A percentile compares a stretch with the other conserved stretches of the same genome.
These are phyloP conservation scores for Strix occidentalis DNA, from an alignment of 2,797 vertebrate species.

Conservation along the genomic window DNA sequence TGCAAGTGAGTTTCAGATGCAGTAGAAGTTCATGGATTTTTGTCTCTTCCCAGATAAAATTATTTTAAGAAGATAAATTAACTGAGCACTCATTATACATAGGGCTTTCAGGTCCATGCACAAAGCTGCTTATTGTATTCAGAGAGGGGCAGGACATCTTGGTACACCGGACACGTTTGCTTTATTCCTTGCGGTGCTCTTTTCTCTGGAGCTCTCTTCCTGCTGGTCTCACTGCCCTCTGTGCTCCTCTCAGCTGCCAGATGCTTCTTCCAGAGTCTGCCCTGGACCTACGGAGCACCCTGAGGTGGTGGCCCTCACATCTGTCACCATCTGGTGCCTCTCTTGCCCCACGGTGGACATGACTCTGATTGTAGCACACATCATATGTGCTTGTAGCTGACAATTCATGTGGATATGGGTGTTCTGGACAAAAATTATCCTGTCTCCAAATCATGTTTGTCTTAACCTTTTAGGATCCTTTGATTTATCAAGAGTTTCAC, in stretches of 20 bases:
- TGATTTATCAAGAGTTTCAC: neutral
- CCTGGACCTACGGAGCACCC: neutral
- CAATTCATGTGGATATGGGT: neutral
- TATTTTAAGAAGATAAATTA: neutral
- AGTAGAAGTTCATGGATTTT: neutral
- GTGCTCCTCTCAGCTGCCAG: slow-evolving; percentile 20
- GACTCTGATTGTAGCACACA: neutral
- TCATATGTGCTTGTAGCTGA: neutral
- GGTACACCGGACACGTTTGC: neutral
- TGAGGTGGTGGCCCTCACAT: neutral
- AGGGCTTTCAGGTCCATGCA: neutral
- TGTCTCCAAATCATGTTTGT: neutral
- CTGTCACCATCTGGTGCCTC: slow-evolving; percentile 45
- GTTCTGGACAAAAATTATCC: neutral
- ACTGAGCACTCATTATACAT: neutral
- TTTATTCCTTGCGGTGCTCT: neutral
- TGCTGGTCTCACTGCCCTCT: neutral
- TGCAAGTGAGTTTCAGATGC: neutral
- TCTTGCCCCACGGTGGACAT: neutral
- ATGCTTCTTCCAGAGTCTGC: neutral
- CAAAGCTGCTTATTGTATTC: slow-evolving; percentile 8
- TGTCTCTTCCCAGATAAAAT: neutral
- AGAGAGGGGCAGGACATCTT: neutral
- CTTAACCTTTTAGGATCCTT: neutral
- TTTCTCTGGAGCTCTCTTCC: neutral